Evolutionary conservation across 2,113 vertebrate genomes (phyloP).

Genomic region (Anser brachyrhynchus): DNA sequence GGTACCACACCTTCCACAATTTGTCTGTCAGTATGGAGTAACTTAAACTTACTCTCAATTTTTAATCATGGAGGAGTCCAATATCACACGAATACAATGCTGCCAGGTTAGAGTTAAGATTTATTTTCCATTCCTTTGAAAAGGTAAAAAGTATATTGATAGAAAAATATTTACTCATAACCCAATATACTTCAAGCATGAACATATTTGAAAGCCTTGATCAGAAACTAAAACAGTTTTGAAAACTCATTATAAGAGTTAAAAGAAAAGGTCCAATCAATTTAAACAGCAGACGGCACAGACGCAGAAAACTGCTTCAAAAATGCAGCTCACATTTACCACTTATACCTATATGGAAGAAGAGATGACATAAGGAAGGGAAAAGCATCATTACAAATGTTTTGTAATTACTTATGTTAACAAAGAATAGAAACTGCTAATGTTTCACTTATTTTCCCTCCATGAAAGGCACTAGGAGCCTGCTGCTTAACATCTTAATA

Average conservation of each 20-base stretch:
- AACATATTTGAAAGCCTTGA: slow-evolving; percentile 52
- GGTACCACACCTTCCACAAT: neutral
- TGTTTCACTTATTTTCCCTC: slow-evolving; percentile 2
- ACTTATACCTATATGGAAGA: neutral
- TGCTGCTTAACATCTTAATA: neutral
- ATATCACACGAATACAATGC: neutral
- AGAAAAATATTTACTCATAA: slow-evolving; percentile 28
- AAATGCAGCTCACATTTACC: slow-evolving; percentile 32
- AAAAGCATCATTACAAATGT: slow-evolving; percentile 17
- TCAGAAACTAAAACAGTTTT: slow-evolving; percentile 45
- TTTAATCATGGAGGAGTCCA: neutral
- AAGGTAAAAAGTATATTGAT: slow-evolving; percentile 13
- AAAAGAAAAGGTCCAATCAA: slow-evolving; percentile 62
- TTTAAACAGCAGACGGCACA: slow-evolving; percentile 41
- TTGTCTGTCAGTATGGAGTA: neutral
- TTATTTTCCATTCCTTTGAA: slow-evolving; percentile 12
- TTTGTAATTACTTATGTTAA: neutral
- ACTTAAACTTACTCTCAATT: neutral
- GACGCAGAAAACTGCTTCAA: slow-evolving; percentile 12
- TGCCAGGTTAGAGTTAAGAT: neutral
- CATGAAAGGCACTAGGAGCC: neutral
- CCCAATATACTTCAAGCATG: slow-evolving; percentile 20
- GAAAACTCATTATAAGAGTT: slow-evolving; percentile 50
- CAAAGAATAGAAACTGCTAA: slow-evolving; percentile 36
- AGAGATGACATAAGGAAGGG: neutral